Conservation (phyloP, 2,797 vertebrate species). For the Danio albolineatus region DNA sequence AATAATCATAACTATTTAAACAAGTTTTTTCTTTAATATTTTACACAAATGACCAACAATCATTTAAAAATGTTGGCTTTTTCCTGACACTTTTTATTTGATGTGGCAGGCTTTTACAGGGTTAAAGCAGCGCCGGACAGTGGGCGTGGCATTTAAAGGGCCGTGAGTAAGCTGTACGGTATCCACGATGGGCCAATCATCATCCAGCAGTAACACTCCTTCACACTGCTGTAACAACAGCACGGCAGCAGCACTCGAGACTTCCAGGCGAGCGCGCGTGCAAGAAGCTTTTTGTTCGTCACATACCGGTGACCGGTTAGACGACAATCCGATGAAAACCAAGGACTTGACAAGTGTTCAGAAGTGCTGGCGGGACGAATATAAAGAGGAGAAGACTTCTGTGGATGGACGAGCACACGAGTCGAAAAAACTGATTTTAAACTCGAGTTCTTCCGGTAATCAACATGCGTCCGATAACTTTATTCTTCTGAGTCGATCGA, state of each 20-base stretch:
- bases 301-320: conserved; percentile 56
- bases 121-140: background rate
- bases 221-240: conserved; percentile 55
- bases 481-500: conserved; percentile 52
- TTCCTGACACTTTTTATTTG: background rate
- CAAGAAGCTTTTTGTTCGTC: conserved; percentile 51
- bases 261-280: conserved; percentile 50
- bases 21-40: no score
- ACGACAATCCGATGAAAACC: conserved; percentile 73
- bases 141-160: conserved; percentile 53
- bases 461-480: conserved; percentile 21
- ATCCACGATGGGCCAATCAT: conserved; percentile 78
- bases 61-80: no score
- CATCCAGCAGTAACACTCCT: conserved; percentile 63
- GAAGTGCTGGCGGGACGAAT: conserved; percentile 68
- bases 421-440: conserved; percentile 67
- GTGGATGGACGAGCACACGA: conserved; percentile 63
- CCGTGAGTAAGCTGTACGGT: conserved; percentile 67
- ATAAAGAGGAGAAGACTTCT: conserved; percentile 48
- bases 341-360: conserved; percentile 72
- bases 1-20: no score
- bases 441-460: conserved; percentile 47
- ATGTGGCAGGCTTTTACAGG: background rate
- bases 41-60: no score
- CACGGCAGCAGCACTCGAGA: conserved; percentile 50